These are phyloP conservation scores for Ethmia dodecea DNA, from an alignment of 2,888 invertebrate species.

Conservation along the genomic window DNA sequence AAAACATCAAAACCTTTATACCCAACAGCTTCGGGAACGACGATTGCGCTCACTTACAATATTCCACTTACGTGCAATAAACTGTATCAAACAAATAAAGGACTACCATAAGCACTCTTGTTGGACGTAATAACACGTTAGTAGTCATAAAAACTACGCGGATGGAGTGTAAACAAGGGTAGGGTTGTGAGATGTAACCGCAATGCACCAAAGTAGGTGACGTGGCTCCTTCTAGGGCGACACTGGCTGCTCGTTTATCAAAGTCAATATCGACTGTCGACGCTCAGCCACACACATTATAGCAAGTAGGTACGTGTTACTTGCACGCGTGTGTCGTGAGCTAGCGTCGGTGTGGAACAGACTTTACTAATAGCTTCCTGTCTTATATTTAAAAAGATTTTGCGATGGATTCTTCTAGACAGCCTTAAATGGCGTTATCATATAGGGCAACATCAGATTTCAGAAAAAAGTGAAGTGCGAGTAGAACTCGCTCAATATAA, in stretches of 20 bases:
- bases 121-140: conserved; percentile 56
- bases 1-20: conserved; percentile 22
- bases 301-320: conserved; percentile 42
- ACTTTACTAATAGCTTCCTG: too few species aligned
- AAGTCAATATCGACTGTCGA: conserved; percentile 73
- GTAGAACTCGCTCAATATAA: too few species aligned
- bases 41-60: conserved; percentile 39
- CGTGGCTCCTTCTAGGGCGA: conserved; percentile 68
- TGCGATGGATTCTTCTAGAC: too few species aligned
- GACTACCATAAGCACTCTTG: conserved; percentile 50
- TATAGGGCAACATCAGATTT: too few species aligned
- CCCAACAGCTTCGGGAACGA: conserved; percentile 24
- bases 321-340: conserved; percentile 47
- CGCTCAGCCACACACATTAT: conserved; percentile 52
- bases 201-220: conserved; percentile 74
- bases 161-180: conserved; percentile 66
- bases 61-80: conserved; percentile 53
- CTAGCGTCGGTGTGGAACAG: too few species aligned
- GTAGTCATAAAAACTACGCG: conserved; percentile 67
- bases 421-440: too few species aligned
- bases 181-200: conserved; percentile 56
- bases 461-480: too few species aligned
- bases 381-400: too few species aligned
- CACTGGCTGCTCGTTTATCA: conserved; percentile 71
- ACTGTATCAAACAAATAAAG: conserved; percentile 60